A percentile compares a stretch with the other conserved stretches of the same genome.
These are phyloP conservation scores for Falco punctatus DNA, from an alignment of 2,113 vertebrate genomes.

Conservation along the genomic window DNA sequence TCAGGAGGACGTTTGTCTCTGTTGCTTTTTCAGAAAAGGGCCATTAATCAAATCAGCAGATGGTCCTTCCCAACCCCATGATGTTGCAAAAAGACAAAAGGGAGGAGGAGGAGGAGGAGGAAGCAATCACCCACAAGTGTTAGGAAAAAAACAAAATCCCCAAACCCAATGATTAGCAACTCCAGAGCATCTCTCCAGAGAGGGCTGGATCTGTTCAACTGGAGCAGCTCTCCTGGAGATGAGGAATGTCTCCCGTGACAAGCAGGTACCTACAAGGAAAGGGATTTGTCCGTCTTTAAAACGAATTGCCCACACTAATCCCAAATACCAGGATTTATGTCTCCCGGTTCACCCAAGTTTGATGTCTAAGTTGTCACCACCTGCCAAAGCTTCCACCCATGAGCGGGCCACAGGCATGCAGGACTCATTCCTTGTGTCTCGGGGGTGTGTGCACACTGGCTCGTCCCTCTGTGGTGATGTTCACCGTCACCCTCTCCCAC, in stretches of 20 bases:
- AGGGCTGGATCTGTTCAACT: background rate
- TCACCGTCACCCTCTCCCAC: background rate
- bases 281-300: background rate
- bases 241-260: background rate
- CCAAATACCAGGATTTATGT: background rate
- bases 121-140: background rate
- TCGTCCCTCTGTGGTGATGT: background rate
- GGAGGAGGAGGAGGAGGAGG: background rate
- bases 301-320: slow-evolving; percentile 36
- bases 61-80: slow-evolving; percentile 54
- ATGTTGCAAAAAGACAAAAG: slow-evolving; percentile 40
- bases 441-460: background rate
- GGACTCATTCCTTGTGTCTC: rapidly evolving
- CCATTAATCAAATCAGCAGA: slow-evolving; percentile 77
- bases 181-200: background rate
- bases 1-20: slow-evolving; percentile 71
- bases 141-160: background rate
- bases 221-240: background rate
- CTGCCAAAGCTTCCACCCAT: background rate
- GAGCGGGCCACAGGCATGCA: rapidly evolving
- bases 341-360: background rate
- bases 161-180: background rate
- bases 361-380: background rate
- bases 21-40: slow-evolving; percentile 54
- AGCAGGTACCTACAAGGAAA: background rate